Conservation (phyloP, 1,140 invertebrate species). For the Drosophila pectinifera region DNA sequence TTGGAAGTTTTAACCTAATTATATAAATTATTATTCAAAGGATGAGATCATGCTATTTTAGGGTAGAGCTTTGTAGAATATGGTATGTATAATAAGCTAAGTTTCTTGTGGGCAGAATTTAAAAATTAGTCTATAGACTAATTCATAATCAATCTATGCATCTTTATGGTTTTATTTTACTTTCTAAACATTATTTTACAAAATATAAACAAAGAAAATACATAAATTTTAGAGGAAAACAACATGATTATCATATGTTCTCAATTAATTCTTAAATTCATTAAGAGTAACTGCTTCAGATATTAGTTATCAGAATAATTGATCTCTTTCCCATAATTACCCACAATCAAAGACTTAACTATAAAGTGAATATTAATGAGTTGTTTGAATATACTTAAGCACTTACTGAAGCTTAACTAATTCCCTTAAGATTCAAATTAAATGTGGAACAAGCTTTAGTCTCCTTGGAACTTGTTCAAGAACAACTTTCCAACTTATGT, state of each 20-base stretch:
- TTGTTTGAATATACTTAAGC: not conserved
- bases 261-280: not conserved
- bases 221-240: not conserved
- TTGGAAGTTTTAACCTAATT: not conserved
- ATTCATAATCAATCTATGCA: too few species aligned
- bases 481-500: constrained; percentile 11
- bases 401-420: not conserved
- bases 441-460: not conserved
- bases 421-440: not conserved
- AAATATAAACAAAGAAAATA: not conserved
- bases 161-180: too few species aligned
- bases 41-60: not conserved
- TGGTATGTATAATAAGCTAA: too few species aligned
- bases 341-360: not conserved
- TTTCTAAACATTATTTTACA: too few species aligned
- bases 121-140: too few species aligned
- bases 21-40: not conserved
- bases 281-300: not conserved
- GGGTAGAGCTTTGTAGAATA: too few species aligned
- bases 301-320: not conserved
- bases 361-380: not conserved
- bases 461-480: constrained; percentile 7
- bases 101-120: too few species aligned
- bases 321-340: not conserved
- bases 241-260: not conserved